phyloP scores from a whole-genome alignment of 2,113 vertebrate species.

The Myiozetetes cayanensis region DNA sequence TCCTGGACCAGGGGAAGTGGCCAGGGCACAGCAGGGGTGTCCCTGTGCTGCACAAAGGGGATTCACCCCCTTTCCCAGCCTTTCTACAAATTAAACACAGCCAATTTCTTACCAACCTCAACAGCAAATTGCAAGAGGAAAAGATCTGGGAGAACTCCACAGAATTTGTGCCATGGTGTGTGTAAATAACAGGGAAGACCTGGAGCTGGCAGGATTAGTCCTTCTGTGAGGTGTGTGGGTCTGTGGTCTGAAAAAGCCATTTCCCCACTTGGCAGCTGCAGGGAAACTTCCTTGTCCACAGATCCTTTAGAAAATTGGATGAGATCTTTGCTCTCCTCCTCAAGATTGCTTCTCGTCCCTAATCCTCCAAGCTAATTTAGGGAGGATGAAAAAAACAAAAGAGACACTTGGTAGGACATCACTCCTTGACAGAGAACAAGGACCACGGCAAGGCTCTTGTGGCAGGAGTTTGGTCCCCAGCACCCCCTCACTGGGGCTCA shows the following conservation, averaged over 20 bases:
- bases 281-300: background rate
- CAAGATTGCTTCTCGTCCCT: background rate
- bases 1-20: background rate
- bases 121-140: accelerated
- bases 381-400: background rate
- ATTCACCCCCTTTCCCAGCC: background rate
- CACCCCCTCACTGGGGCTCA: background rate
- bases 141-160: background rate
- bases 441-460: background rate
- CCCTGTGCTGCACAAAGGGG: accelerated
- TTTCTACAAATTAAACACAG: accelerated
- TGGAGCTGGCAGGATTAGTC: background rate
- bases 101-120: background rate
- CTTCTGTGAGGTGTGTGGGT: background rate
- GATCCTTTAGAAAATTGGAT: background rate
- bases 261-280: background rate
- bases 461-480: background rate
- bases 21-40: background rate
- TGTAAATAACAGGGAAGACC: background rate
- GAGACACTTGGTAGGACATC: background rate
- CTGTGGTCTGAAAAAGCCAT: background rate
- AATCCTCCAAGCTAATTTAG: background rate
- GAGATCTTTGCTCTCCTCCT: background rate
- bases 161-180: background rate
- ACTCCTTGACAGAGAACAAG: background rate